Conservation (phyloP, 1,140 invertebrate genomes). For the Aphelinus atriplicis region DNA sequence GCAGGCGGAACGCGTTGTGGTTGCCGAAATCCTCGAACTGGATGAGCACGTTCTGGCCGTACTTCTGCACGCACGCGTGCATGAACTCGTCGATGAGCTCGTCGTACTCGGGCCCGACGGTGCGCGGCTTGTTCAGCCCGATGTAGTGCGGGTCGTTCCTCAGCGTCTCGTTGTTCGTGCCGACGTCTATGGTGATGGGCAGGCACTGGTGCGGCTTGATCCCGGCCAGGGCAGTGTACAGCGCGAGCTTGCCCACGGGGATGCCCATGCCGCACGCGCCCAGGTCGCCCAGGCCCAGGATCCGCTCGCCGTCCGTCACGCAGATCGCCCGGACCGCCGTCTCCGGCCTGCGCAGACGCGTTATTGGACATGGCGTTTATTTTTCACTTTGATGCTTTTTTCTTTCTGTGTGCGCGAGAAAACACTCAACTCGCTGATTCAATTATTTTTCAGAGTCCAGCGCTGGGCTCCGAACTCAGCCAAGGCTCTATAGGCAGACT, state of each 20-base stretch:
- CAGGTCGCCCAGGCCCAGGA: constrained; percentile 92
- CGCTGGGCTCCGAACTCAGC: too few relatives aligned
- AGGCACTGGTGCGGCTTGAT: constrained; percentile 93
- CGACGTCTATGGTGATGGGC: constrained; percentile 92
- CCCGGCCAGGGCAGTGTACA: constrained; percentile 93
- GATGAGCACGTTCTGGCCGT: constrained; percentile 88
- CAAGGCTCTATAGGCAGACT: too few relatives aligned
- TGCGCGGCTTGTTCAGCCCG: constrained; percentile 87
- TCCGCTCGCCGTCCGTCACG: constrained; percentile 95
- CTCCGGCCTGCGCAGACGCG: constrained; percentile 79
- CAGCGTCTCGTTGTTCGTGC: constrained; percentile 89
- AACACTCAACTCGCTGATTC: too few relatives aligned
- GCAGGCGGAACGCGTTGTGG: constrained; percentile 89
- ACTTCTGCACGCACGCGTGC: constrained; percentile 91
- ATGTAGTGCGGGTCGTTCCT: constrained; percentile 96
- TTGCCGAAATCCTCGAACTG: constrained; percentile 98
- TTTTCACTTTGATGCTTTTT: neutral
- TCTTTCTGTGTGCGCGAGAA: too few relatives aligned
- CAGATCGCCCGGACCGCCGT: constrained; percentile 91
- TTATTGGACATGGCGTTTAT: neutral
- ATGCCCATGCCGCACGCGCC: constrained; percentile 97
- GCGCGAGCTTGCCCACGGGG: constrained; percentile 90
- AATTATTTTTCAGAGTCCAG: too few relatives aligned
- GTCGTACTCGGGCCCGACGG: constrained; percentile 90
- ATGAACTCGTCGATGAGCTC: constrained; percentile 98